Base-by-base conservation (phyloP, 1,140 invertebrate species). In the Lucilia sericata region DNA sequence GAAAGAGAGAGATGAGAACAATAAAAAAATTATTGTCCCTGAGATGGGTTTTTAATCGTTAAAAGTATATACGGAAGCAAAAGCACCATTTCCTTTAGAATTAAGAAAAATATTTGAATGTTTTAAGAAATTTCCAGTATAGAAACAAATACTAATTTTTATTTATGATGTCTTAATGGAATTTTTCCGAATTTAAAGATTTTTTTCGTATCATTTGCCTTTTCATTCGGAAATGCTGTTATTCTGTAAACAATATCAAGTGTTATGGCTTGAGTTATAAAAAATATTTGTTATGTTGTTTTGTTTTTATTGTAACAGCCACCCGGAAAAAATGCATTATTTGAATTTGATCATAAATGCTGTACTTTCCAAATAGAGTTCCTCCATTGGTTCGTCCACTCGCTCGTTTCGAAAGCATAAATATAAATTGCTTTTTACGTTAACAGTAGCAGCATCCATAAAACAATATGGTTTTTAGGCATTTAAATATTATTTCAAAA, bases 381-480 rank as follows among this genome's bases (percentile, higher is more conserved):
- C 42, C 12, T 3, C 42, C 5, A 10, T 42, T 55, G 7, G 51
- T 55, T 55, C 19, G n/a, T 25, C 25, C 25, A 5, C 42, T 42
- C 42, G 55, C 55, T 60, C 65, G n/a, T 70, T 70, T 70, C 65
- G 7, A 70, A 10, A 7, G n/a, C 19, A 21, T 12, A 70, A 70
- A 70, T 70, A 70, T 70, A 70, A 70, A 70, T 70, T 70, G n/a
- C 7, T 25, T 70, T 70, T 70, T 70, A 70, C 19, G 65, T 10
- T 9, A 49, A 5, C n/a, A 70, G 19, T 10, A 2, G 65, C 65
- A 70, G 65, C 55, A 60, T n/a, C 55, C 17, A 60, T 70, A 70
- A 70, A 70, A 70, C 65, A 70, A 70, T 70, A 70, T 70, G 65
- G 65, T 70, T 70, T 70, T 70, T 70, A 70, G 65, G 65, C 65